Percentiles rank a stretch among this genome's conserved stretches.
These are phyloP conservation scores for Chiroxiphia lanceolata DNA, from an alignment of 2,797 vertebrate species.

Conservation along the genomic window DNA sequence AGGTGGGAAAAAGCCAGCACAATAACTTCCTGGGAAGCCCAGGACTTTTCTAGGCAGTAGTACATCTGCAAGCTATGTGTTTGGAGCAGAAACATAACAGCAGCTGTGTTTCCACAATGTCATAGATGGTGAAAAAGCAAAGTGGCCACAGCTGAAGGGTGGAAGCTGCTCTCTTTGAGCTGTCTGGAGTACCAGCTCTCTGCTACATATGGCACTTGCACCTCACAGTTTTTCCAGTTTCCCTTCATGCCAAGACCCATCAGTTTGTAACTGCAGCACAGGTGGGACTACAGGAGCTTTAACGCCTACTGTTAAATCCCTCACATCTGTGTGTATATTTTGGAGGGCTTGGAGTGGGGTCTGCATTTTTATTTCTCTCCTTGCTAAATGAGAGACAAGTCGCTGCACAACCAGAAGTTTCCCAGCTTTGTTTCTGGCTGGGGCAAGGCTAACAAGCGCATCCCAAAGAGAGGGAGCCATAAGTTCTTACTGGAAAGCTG, in stretches of 20 bases:
- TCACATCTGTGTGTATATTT: rapidly evolving
- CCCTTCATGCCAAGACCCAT: rapidly evolving
- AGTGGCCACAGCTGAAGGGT: background rate
- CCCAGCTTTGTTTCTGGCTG: background rate
- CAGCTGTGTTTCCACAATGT: background rate
- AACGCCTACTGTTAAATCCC: background rate
- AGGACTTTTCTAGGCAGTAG: background rate
- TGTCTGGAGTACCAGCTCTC: background rate
- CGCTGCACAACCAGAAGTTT: background rate
- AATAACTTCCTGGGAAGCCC: background rate
- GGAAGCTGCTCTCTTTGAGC: background rate
- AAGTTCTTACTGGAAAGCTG: background rate
- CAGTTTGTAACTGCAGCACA: background rate
- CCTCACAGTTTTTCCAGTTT: background rate
- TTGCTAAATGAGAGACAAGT: background rate
- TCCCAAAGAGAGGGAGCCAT: background rate
- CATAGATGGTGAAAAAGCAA: background rate
- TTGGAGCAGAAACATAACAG: background rate
- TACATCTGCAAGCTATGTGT: background rate
- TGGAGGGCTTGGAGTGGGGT: background rate
- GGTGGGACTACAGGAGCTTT: background rate
- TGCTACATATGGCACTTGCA: background rate
- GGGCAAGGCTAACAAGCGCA: background rate
- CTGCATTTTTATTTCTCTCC: background rate
- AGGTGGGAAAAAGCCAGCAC: background rate